These are phyloP conservation scores for Archips xylosteana DNA, from an alignment of 2,888 invertebrate species.

Conservation along the genomic window DNA sequence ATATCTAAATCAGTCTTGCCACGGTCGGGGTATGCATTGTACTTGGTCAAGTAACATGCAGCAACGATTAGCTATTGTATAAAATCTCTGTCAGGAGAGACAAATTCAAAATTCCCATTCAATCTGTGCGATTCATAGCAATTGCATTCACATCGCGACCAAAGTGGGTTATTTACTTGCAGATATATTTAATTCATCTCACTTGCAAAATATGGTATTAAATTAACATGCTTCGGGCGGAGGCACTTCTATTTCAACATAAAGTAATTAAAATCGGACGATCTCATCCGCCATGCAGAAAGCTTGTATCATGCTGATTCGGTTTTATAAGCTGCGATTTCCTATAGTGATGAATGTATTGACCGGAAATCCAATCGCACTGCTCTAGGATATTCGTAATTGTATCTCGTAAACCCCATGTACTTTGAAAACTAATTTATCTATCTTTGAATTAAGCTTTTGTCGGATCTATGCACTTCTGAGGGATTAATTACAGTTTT, in stretches of 20 bases:
- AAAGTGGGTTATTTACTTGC: constrained; percentile 47
- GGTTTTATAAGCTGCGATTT: constrained; percentile 56
- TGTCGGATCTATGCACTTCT: constrained; percentile 28
- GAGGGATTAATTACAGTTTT: constrained; percentile 16
- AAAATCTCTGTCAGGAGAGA: constrained; percentile 60
- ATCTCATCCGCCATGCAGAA: constrained; percentile 83
- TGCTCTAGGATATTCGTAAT: constrained; percentile 18
- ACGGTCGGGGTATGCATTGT: constrained; percentile 70
- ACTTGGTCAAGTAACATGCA: constrained; percentile 77
- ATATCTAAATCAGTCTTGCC: constrained; percentile 66
- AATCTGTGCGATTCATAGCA: constrained; percentile 67
- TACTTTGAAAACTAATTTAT: constrained; percentile 4
- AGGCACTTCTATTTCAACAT: constrained; percentile 82
- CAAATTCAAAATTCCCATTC: constrained; percentile 59
- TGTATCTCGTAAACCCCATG: neutral
- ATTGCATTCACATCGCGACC: constrained; percentile 64
- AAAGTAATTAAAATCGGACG: constrained; percentile 79
- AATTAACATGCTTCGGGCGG: constrained; percentile 82
- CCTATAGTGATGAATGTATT: constrained; percentile 38
- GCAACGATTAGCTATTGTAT: constrained; percentile 73
- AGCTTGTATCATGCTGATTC: constrained; percentile 82
- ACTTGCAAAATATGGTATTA: constrained; percentile 68
- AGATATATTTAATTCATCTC: constrained; percentile 52
- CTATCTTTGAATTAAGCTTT: neutral
- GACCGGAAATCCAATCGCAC: constrained; percentile 20